A percentile compares a stretch with the other conserved stretches of the same genome.
These are phyloP conservation scores for Halichondria panicea DNA, from an alignment of 37 sponge, comb jelly and placozoan species.

Conservation along the genomic window DNA sequence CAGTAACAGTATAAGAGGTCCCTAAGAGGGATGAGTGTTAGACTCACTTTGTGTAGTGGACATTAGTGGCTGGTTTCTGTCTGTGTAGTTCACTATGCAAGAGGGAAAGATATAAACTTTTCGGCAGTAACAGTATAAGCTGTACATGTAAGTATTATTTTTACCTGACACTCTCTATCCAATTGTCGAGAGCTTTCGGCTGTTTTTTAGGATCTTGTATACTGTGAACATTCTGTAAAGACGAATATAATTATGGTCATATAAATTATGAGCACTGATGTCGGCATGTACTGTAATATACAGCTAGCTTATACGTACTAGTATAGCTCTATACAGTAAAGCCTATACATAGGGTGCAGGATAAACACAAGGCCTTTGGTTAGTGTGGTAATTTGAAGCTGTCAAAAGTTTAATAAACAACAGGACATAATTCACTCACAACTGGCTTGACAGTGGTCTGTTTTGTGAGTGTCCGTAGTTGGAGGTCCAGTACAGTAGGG, in stretches of 20 bases:
- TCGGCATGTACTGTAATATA: too few species aligned
- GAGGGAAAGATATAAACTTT: neutral
- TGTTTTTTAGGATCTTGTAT: slow-evolving; percentile 85
- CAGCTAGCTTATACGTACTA: too few species aligned
- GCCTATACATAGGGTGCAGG: too few species aligned
- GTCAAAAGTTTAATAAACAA: too few species aligned
- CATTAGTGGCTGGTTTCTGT: slow-evolving; percentile 92
- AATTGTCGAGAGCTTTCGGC: slow-evolving; percentile 85
- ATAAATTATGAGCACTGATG: too few species aligned
- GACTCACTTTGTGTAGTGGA: slow-evolving; percentile 87
- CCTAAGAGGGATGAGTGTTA: neutral
- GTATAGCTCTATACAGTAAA: too few species aligned
- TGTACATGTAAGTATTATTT: too few species aligned
- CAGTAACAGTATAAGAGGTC: neutral
- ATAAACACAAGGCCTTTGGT: too few species aligned
- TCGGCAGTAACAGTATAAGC: too few species aligned
- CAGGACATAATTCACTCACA: slow-evolving; percentile 21
- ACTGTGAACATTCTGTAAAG: slow-evolving; percentile 70
- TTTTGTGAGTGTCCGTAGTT: slow-evolving; percentile 89
- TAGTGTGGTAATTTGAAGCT: too few species aligned
- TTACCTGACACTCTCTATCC: slow-evolving; percentile 89
- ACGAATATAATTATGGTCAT: too few species aligned
- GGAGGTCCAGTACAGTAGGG: slow-evolving; percentile 93
- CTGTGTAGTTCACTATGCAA: slow-evolving; percentile 86
- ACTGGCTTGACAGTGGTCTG: slow-evolving; percentile 77